Percentiles rank a stretch among this genome's conserved stretches.
Evolutionary conservation across 2,797 vertebrate genomes (phyloP).

Genomic region (Peromyscus eremicus): DNA sequence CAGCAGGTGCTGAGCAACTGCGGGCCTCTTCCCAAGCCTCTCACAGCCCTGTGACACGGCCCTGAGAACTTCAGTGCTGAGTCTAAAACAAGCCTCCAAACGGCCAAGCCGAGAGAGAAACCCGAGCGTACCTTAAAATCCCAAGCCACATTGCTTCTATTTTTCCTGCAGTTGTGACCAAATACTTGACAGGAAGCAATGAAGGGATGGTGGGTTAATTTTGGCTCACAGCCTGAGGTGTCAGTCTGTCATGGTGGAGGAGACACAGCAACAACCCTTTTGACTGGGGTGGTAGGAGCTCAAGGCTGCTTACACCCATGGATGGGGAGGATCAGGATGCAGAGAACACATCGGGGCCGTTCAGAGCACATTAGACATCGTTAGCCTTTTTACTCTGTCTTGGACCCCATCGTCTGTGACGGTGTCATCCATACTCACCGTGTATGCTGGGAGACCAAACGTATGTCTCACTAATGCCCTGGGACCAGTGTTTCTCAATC

Average conservation of each 20-base stretch:
- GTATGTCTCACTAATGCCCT: background rate
- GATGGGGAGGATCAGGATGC: background rate
- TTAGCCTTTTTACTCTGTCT: background rate
- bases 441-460: background rate
- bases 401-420: background rate
- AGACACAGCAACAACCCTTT: background rate
- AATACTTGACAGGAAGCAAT: background rate
- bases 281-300: background rate
- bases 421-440: background rate
- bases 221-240: background rate
- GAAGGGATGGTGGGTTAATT: background rate
- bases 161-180: background rate
- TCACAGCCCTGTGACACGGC: background rate
- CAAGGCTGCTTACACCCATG: background rate
- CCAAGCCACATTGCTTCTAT: background rate
- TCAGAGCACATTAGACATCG: background rate
- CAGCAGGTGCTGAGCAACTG: background rate
- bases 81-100: slow-evolving; percentile 19
- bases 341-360: background rate
- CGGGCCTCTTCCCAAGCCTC: background rate
- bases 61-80: background rate
- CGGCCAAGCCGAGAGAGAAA: background rate
- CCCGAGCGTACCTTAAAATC: background rate
- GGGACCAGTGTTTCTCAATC: background rate
- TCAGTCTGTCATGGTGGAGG: background rate